Evolutionary conservation across 2,113 vertebrate species (phyloP).

Genomic region (Taurulus bubalis): DNA sequence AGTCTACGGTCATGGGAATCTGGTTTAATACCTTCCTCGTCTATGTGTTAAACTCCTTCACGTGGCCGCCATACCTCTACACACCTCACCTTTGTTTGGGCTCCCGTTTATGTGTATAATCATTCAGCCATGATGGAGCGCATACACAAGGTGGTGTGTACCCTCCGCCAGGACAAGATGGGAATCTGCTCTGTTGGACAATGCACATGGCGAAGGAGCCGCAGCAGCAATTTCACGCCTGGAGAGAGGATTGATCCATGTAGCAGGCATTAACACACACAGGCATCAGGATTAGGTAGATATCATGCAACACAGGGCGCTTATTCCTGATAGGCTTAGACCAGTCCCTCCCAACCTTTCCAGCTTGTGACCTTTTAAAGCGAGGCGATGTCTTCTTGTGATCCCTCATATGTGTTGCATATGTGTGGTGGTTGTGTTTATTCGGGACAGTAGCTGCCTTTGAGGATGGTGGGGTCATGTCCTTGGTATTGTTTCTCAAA

Average conservation of each 20-base stretch:
- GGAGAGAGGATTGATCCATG: conserved; percentile 51
- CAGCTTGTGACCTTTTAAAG: background rate
- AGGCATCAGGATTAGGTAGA: conserved; percentile 38
- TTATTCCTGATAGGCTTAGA: background rate
- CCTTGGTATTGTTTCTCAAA: background rate
- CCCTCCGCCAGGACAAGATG: conserved; percentile 30
- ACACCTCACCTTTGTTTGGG: conserved; percentile 23
- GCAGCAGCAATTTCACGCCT: conserved; percentile 67
- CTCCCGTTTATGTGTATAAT: conserved; percentile 24
- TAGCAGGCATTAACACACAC: conserved; percentile 17
- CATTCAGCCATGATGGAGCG: conserved; percentile 42
- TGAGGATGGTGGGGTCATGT: background rate
- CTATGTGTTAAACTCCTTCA: conserved; percentile 3
- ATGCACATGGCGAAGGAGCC: conserved; percentile 31
- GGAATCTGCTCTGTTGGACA: conserved; percentile 63
- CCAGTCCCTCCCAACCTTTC: background rate
- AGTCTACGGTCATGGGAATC: background rate
- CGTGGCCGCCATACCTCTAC: background rate
- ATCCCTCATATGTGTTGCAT: background rate
- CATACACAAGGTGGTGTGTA: conserved; percentile 3
- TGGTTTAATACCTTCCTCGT: conserved; percentile 8
- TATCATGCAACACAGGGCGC: conserved; percentile 13
- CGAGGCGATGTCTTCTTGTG: background rate
- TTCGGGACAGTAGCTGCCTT: background rate
- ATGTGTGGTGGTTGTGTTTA: background rate